Evolutionary conservation across 2,113 vertebrate genomes (phyloP).

Genomic region (Probosciger aterrimus): DNA sequence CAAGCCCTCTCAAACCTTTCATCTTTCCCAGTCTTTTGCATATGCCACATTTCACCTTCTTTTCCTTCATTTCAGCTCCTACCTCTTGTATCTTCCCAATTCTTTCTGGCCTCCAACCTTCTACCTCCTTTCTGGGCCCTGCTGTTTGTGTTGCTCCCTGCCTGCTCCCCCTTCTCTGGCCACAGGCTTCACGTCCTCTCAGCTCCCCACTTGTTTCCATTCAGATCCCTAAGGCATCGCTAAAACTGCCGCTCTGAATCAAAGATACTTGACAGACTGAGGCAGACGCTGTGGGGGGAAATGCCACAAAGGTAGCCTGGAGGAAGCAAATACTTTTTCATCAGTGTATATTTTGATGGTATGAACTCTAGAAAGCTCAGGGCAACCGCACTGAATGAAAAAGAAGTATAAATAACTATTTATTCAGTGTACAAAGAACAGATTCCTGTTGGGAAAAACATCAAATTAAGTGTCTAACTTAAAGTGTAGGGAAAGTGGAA

Average conservation of each 20-base stretch:
- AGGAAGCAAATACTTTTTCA: slow-evolving; percentile 1
- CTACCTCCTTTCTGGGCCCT: neutral
- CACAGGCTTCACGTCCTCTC: neutral
- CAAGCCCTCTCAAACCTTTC: neutral
- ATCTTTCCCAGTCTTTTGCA: neutral
- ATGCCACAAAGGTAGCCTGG: neutral
- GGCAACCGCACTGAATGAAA: neutral
- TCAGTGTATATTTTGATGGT: neutral
- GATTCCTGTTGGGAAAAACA: neutral
- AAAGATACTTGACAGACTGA: neutral
- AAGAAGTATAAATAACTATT: neutral
- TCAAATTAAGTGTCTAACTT: too few species aligned
- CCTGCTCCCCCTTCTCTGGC: accelerated
- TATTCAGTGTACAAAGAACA: neutral
- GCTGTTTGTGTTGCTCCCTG: neutral
- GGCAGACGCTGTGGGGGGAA: neutral
- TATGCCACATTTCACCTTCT: neutral
- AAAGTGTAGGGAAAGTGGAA: neutral
- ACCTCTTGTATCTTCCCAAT: neutral
- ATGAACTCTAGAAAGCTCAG: neutral
- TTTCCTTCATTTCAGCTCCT: neutral
- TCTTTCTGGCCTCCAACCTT: neutral
- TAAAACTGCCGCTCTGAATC: neutral
- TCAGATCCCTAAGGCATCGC: neutral
- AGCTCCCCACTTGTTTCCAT: neutral